Conservation (phyloP, 2,888 invertebrate genomes). For the Sarcophaga subvicina region DNA sequence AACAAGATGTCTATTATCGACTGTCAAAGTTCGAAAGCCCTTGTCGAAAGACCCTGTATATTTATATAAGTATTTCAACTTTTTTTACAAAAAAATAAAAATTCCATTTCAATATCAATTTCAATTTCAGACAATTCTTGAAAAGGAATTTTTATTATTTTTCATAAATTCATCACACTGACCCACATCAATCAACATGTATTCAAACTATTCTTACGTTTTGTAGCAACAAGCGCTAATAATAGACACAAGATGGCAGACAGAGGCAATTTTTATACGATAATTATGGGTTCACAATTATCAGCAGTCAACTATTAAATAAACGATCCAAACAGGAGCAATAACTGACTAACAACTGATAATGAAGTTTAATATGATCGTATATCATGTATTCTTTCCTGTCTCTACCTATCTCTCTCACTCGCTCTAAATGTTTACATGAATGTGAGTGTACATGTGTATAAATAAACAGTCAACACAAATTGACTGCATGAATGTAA, state of each 20-base stretch:
- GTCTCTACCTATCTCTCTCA: too few species aligned
- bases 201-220: slow-evolving; percentile 31
- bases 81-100: too few species aligned
- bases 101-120: background rate
- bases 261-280: slow-evolving; percentile 26
- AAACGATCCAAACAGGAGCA: slow-evolving; percentile 41
- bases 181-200: slow-evolving; percentile 67
- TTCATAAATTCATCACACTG: slow-evolving; percentile 57
- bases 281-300: slow-evolving; percentile 65
- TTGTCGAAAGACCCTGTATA: too few species aligned
- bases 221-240: background rate
- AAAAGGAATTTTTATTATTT: slow-evolving; percentile 22
- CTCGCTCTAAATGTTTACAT: background rate
- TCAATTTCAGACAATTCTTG: slow-evolving; percentile 14
- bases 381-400: too few species aligned
- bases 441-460: background rate
- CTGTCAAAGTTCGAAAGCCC: too few species aligned
- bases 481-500: slow-evolving; percentile 68
- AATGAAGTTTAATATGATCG: background rate
- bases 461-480: slow-evolving; percentile 59
- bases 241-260: background rate
- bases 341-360: slow-evolving; percentile 20
- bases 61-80: too few species aligned
- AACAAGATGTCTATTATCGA: too few species aligned
- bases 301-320: slow-evolving; percentile 54